Percentiles rank a stretch among this genome's conserved stretches.
These are phyloP conservation scores for Theristicus caerulescens DNA, from an alignment of 2,113 vertebrate species.

Conservation along the genomic window DNA sequence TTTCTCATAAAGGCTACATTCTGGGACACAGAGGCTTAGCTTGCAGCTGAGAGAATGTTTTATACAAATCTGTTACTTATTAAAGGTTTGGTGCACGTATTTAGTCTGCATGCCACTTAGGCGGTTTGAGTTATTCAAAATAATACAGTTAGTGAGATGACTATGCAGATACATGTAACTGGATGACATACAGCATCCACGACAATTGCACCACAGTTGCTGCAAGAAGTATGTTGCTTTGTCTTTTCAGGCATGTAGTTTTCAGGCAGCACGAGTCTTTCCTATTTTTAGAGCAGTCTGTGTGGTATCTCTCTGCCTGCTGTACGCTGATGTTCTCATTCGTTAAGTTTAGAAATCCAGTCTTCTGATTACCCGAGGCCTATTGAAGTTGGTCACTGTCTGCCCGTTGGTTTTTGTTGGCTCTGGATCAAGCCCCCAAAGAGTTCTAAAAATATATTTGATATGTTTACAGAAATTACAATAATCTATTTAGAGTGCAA, in stretches of 20 bases:
- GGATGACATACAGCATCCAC: not conserved
- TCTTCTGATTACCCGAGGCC: not conserved
- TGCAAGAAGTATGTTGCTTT: not conserved
- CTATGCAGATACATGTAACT: not conserved
- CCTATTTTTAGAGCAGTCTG: not conserved
- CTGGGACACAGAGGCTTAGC: not conserved
- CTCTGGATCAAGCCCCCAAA: not conserved
- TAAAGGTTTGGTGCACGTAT: not conserved
- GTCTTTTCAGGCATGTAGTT: not conserved
- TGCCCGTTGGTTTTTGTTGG: not conserved
- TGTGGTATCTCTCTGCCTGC: not conserved
- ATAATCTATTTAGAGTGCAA: constrained; percentile 49
- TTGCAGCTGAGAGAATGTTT: not conserved
- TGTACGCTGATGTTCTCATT: not conserved
- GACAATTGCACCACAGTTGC: not conserved
- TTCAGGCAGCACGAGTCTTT: not conserved
- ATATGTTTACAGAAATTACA: constrained; percentile 48
- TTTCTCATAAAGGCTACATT: not conserved
- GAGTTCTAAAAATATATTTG: constrained; percentile 46
- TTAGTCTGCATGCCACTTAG: not conserved
- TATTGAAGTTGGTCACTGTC: constrained; percentile 24
- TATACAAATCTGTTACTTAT: constrained; percentile 23
- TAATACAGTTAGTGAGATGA: not conserved
- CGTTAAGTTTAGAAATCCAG: not conserved
- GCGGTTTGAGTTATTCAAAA: not conserved